These are phyloP conservation scores for Chaetoderma sp. DNA, from an alignment of 2,888 invertebrate genomes.

Conservation along the genomic window DNA sequence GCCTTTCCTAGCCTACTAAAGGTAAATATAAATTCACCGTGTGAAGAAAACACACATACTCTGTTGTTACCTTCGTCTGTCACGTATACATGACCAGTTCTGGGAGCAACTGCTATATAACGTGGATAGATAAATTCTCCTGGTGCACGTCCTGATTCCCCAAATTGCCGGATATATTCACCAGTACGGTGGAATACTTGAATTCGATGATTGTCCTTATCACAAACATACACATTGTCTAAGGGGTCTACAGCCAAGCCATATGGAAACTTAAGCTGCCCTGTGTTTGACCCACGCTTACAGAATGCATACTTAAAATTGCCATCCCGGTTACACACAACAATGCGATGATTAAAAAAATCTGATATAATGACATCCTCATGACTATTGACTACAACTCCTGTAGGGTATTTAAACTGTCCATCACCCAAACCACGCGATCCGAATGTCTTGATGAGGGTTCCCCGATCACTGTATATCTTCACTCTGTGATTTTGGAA, in stretches of 20 bases:
- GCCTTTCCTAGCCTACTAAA: conserved; percentile 95
- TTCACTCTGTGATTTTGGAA: conserved; percentile 98
- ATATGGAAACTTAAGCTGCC: conserved; percentile 98
- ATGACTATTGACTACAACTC: conserved; percentile 94
- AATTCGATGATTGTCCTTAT: conserved; percentile 98
- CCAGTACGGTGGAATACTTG: conserved; percentile 89
- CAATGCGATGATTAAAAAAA: conserved; percentile 91
- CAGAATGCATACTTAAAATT: conserved; percentile 93
- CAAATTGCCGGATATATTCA: conserved; percentile 97
- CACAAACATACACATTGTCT: conserved; percentile 98
- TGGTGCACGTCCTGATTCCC: conserved; percentile 87
- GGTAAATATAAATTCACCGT: conserved; percentile 84
- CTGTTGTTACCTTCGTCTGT: conserved; percentile 98
- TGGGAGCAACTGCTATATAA: conserved; percentile 96
- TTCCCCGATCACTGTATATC: conserved; percentile 88
- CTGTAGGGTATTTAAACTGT: conserved; percentile 97
- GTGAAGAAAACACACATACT: conserved; percentile 80
- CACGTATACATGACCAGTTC: conserved; percentile 91
- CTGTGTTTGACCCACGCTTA: conserved; percentile 93
- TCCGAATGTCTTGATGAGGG: conserved; percentile 91
- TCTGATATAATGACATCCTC: conserved; percentile 98
- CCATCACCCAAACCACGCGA: conserved; percentile 95
- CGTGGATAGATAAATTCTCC: conserved; percentile 98
- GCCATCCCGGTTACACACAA: conserved; percentile 91
- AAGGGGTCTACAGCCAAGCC: conserved; percentile 96